Evolutionary conservation across 2,113 vertebrate genomes (phyloP).

Genomic region (Oenanthe melanoleuca): DNA sequence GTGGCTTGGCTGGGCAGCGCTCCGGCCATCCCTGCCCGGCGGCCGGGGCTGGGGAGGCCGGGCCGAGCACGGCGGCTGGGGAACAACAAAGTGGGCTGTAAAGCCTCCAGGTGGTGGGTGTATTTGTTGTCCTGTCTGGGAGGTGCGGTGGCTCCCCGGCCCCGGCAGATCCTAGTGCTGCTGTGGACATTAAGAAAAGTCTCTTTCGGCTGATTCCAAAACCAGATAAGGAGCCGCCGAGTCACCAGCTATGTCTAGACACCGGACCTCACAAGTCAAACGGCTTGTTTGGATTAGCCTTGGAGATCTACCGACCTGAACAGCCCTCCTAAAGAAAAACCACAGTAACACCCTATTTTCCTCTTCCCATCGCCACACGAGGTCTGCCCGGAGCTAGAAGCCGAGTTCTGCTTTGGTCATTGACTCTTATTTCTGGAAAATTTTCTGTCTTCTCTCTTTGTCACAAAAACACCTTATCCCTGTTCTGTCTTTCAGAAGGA

Average conservation of each 20-base stretch:
- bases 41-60: background rate
- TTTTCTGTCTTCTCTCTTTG: background rate
- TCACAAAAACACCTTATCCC: background rate
- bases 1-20: background rate
- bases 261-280: conserved; percentile 85
- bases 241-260: conserved; percentile 85
- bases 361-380: conserved; percentile 40
- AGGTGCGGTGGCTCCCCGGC: conserved; percentile 63
- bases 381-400: background rate
- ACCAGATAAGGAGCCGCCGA: conserved; percentile 85
- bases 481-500: background rate
- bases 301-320: conserved; percentile 80
- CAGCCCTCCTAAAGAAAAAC: conserved; percentile 69
- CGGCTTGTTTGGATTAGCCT: conserved; percentile 84
- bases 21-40: background rate
- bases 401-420: background rate
- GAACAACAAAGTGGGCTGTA: conserved; percentile 74
- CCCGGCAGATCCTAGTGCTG: conserved; percentile 64
- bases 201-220: conserved; percentile 82
- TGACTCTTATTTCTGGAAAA: background rate
- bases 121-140: conserved; percentile 75
- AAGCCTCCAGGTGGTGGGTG: conserved; percentile 75
- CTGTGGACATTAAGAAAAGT: conserved; percentile 75
- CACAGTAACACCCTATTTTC: conserved; percentile 71
- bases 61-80: background rate